phyloP scores from a whole-genome alignment of 2,113 vertebrate species.

The Pseudorhombus dupliciocellatus region DNA sequence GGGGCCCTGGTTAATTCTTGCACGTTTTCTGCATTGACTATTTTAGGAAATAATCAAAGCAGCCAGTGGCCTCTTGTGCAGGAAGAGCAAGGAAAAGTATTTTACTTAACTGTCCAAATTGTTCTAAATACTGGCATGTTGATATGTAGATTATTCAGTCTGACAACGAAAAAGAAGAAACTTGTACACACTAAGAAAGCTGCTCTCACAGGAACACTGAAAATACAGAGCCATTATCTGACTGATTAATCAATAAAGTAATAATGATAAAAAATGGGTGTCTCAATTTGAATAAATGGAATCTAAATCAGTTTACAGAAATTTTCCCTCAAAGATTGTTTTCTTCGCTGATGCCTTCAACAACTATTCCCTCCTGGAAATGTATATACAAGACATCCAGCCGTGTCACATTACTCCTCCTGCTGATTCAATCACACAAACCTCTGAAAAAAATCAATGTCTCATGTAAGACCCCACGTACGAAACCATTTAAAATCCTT shows the following conservation, averaged over 20 bases:
- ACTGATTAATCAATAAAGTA: not conserved
- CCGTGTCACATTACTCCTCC: constrained; percentile 67
- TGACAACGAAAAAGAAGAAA: constrained; percentile 5
- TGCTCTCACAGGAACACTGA: not conserved
- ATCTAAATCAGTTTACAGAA: constrained; percentile 14
- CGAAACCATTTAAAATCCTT: constrained; percentile 58
- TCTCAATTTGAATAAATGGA: not conserved
- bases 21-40: constrained; percentile 36
- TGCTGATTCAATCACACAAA: constrained; percentile 74
- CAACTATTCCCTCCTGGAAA: constrained; percentile 52
- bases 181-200: constrained; percentile 16
- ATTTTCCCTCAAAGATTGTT: constrained; percentile 8
- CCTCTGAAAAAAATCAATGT: constrained; percentile 61
- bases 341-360: constrained; percentile 30
- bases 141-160: constrained; percentile 45
- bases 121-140: constrained; percentile 42
- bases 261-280: not conserved
- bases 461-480: constrained; percentile 49
- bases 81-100: constrained; percentile 25
- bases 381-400: constrained; percentile 50
- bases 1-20: constrained; percentile 42
- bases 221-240: not conserved
- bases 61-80: constrained; percentile 43
- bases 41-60: constrained; percentile 52
- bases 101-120: constrained; percentile 39